Conservation (phyloP, 2,113 vertebrate genomes). For the Hippocampus comes region DNA sequence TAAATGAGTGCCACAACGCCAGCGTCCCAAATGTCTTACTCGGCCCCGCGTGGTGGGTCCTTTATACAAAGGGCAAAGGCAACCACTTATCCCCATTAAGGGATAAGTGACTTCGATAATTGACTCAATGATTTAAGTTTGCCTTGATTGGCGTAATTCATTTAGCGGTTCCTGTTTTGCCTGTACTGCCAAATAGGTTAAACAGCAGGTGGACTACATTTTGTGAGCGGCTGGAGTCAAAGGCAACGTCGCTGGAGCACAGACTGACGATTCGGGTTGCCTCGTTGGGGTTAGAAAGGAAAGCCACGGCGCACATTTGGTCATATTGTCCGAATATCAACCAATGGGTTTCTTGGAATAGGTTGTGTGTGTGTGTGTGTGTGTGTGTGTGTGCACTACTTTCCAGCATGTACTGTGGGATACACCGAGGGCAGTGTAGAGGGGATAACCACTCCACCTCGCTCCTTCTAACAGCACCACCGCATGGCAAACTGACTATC, state of each 20-base stretch:
- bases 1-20: not conserved
- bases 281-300: not conserved
- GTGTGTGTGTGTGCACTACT: too few species aligned
- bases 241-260: not conserved
- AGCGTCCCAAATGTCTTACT: not conserved
- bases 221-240: not conserved
- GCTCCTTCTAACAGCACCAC: too few species aligned
- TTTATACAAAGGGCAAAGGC: constrained; percentile 17
- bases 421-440: too few species aligned
- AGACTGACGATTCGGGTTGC: not conserved
- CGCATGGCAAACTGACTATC: too few species aligned
- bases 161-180: not conserved
- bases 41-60: not conserved
- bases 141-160: constrained; percentile 8
- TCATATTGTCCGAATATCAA: not conserved
- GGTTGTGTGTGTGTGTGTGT: too few species aligned
- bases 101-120: constrained; percentile 13
- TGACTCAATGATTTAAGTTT: constrained; percentile 14
- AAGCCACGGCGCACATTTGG: too few species aligned
- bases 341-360: not conserved
- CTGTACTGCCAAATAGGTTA: not conserved
- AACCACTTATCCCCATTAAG: not conserved
- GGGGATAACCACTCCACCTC: too few species aligned
- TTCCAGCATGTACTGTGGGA: too few species aligned
- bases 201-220: not conserved